Evolutionary conservation across 2,888 invertebrate genomes (phyloP), one percentile per base, ranked within the genome.

Genomic region (Leptinotarsa peninsularis): DNA sequence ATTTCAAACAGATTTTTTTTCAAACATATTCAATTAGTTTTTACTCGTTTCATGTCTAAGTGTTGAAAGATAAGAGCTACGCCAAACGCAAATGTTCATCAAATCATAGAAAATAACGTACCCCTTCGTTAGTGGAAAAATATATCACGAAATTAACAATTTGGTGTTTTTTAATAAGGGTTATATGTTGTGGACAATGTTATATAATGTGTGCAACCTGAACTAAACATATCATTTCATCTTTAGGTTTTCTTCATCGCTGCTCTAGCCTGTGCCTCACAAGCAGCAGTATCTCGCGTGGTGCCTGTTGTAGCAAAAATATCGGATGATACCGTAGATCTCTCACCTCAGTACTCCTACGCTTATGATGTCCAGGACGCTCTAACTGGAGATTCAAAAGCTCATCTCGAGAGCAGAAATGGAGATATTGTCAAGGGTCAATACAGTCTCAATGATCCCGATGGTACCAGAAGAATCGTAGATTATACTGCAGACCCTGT

Each of bases 281-380:
- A 43, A 63, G 63, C 63, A 43, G 83, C n/a, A 7, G 63, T 66
- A 4, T 33, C 75, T 49, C 69, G 67, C 33, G 81, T 84, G 76
- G 83, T 84, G 66, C 89, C 85, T 27, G 88, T 89, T 1, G 89
- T 89, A 0, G 90, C 91, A 13, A 90, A 79, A 75, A 66, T 83
- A 7, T 77, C 81, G n/a, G 84, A 83, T 63, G 81, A 90, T 33
- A 80, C 80, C 60, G 91, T 90, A 85, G 92, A 92, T 82, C 91
- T 91, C 4, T 91, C 91, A 84, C 93, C 93, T 10, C 92, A 93
- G 86, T 93, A 93, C 84, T 91, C 92, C 49, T 93, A 91, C 86
- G 92, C 92, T 56, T 93, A 93, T 84, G 92, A 93, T 81, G 92
- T 93, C 78, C 92, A 93, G 84, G 93, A 93, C 85, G 90, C 91